Evolutionary conservation across 1,140 invertebrate species (phyloP), one percentile per base, ranked within the genome.

Genomic region (Tenebrio molitor): DNA sequence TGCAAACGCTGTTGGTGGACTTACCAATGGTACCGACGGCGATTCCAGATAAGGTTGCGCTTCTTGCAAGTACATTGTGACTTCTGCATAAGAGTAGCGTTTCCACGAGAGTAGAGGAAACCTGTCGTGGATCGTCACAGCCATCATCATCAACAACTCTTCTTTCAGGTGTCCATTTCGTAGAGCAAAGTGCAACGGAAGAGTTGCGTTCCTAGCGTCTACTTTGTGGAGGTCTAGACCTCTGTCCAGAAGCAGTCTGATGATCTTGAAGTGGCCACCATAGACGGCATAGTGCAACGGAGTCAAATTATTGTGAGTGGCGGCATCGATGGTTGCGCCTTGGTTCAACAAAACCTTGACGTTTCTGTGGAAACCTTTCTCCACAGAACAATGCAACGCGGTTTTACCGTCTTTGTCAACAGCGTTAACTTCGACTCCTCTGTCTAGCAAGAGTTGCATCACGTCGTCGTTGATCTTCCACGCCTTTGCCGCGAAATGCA

Each of bases 351-450:
- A 42, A 23, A 36, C 8, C 12, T 16, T 25, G 10, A 50, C 44
- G 25, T 65, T 66, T 15, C 46, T 41, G 1, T 41, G 1, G 34
- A 58, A 12, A n/a, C 58, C 69, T 8, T 23, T 34, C 8, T 34
- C 25, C 15, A 34, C 62, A 39, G 36, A 62, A 6, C n/a, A 39
- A 5, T 36, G 14, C 10, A 65, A 16, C 1, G 19, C 36, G 19
- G 1, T 65, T 15, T 16, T 39, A 36, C 39, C 39, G 16, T 65
- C 33, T 10, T 21, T 75, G 8, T 87, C 89, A 62, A 69, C 77
- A 2, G 83, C 81, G 16, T 83, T 74, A 8, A 87, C 74, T 70
- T 87, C 78, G 1, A 86, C 87, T 6, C 82, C 81, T 17, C 79
- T 78, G 14, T 77, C 36, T 7, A 39, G 6, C 2, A 39, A n/a